phyloP scores from a whole-genome alignment of 1,140 invertebrate genomes.

The Oscheius sp. region DNA sequence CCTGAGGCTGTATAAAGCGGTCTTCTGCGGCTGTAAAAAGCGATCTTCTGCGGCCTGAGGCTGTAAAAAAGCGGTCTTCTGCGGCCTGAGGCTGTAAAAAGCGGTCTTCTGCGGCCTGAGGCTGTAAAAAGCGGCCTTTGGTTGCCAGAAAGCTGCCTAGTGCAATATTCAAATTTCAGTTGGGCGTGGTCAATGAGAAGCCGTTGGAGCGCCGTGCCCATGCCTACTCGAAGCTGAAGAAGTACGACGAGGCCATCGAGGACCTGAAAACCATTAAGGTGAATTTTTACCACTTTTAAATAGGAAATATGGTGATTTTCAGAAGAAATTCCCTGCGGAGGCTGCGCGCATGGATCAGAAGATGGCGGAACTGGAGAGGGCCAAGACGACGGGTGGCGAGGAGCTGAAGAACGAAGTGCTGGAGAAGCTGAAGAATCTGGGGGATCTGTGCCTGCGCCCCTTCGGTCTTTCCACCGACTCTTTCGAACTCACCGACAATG shows the following conservation, averaged over 20 bases:
- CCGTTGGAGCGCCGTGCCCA: conserved; percentile 42
- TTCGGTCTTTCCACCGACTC: conserved; percentile 95
- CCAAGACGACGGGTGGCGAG: conserved; percentile 85
- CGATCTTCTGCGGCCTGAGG: too few species aligned
- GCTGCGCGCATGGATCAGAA: background rate
- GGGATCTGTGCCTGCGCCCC: conserved; percentile 83
- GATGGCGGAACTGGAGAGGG: conserved; percentile 71
- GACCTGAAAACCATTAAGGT: conserved; percentile 65
- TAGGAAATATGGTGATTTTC: background rate
- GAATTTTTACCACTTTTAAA: conserved; percentile 13
- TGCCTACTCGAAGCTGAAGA: conserved; percentile 66
- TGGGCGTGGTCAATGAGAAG: conserved; percentile 35
- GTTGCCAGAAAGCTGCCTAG: too few species aligned
- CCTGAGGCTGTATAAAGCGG: too few species aligned
- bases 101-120: too few species aligned
- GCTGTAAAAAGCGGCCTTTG: too few species aligned
- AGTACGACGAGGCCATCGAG: conserved; percentile 80
- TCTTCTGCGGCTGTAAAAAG: too few species aligned
- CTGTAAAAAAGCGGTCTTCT: too few species aligned
- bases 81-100: too few species aligned
- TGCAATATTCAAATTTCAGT: background rate
- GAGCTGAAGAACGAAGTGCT: conserved; percentile 93
- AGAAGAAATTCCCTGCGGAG: conserved; percentile 16
- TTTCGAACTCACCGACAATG: conserved; percentile 86
- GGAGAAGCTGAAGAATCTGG: conserved; percentile 86